phyloP scores from a whole-genome alignment of 1,140 invertebrate species.

The Drosophila tsacasi region DNA sequence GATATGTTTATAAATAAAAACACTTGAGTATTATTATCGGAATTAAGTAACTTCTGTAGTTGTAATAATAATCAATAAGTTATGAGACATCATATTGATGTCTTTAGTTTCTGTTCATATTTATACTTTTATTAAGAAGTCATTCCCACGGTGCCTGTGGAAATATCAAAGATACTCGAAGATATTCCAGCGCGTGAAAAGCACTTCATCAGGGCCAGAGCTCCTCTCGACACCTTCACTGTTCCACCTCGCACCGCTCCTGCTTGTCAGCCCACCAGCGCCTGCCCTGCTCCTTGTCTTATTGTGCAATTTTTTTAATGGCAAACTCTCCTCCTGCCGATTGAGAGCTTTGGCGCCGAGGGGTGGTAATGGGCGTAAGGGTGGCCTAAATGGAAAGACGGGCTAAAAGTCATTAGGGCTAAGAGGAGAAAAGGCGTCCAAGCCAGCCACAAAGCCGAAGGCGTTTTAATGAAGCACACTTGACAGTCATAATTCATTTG shows the following conservation, averaged over 20 bases:
- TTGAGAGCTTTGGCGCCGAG: constrained; percentile 18
- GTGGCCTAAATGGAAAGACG: constrained; percentile 52
- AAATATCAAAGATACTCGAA: constrained; percentile 72
- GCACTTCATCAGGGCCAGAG: constrained; percentile 65
- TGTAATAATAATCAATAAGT: background rate
- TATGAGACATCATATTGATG: background rate
- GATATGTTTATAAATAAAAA: constrained; percentile 1
- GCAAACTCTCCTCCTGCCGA: constrained; percentile 19
- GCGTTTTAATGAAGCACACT: constrained; percentile 80
- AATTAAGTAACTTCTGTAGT: background rate
- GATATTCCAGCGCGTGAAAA: constrained; percentile 56
- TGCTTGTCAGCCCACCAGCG: background rate
- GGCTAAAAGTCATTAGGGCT: constrained; percentile 75
- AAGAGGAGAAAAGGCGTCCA: constrained; percentile 61
- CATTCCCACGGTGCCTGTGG: constrained; percentile 13
- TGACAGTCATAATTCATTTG: constrained; percentile 79
- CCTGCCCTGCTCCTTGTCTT: constrained; percentile 21
- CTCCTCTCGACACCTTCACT: constrained; percentile 22
- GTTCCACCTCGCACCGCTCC: constrained; percentile 5
- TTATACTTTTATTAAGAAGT: background rate
- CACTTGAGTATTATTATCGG: background rate
- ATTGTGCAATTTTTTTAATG: constrained; percentile 69
- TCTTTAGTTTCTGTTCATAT: background rate
- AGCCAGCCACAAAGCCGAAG: constrained; percentile 60
- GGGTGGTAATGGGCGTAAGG: constrained; percentile 9